Evolutionary conservation across 1,140 invertebrate species (phyloP), one percentile per base, ranked within the genome.

Genomic region (Drosophila mayri): DNA sequence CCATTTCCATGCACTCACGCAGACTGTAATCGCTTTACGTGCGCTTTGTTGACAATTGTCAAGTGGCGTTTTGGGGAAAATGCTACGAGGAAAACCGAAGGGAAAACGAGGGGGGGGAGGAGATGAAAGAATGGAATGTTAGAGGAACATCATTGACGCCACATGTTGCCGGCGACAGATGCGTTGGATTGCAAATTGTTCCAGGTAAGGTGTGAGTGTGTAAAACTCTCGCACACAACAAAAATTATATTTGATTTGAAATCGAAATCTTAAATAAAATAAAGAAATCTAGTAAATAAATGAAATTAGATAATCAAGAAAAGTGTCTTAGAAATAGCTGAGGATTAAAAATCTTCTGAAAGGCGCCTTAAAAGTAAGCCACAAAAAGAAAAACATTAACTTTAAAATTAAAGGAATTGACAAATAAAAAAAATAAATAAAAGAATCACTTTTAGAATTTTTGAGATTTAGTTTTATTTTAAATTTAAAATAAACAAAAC

Each of bases 41-140:
- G 75, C 75, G 75, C 75, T 78, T 78, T 78, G 75, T 78, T 78
- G 75, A 77, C 75, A 78, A 78, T 78, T 78, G 75, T 78, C 75
- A 78, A 77, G 54, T 60, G 63, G 49, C 40, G 32, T 25, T 25
- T 46, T 67, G 47, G 41, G 70, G 50, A 38, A 43, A 66, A 38
- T 22, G 35, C 30, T 18, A 55, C 32, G 8, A 18, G 28, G 22
- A 54, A 18, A 30, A 64, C 20, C 18, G 12, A 12, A 7, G 8
- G n/a, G 46, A 30, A 47, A 22, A 3, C 8, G 4, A 12, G n/a
- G 8, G 11, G 12, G 14, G 4, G 38, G 16, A 3, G 14, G 44
- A 20, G 22, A 25, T n/a, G 16, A 3, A 38, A 10, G 20, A n/a
- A 35, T 37, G 20, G 20, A 59, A 30, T 38, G 28, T 67, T 52